Evolutionary conservation across 2,113 vertebrate genomes (phyloP).

Genomic region (pig (Sus scrofa)): T2T-Sscrofa CM000824.6:39089001-39089500

Average conservation of each 20-base stretch:
- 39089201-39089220: background rate
- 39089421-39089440: background rate
- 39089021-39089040: background rate
- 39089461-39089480: background rate
- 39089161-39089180: slow-evolving; percentile 25
- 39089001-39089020: slow-evolving; percentile 5
- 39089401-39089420: background rate
- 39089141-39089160: slow-evolving; percentile 7
- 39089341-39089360: background rate
- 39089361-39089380: background rate
- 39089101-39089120: too few relatives aligned
- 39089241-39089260: too few relatives aligned
- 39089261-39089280: too few relatives aligned
- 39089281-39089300: too few relatives aligned
- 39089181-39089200: background rate
- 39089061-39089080: too few relatives aligned
- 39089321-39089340: too few relatives aligned
- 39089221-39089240: too few relatives aligned
- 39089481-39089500: background rate
- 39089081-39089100: too few relatives aligned
- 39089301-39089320: too few relatives aligned
- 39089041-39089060: too few relatives aligned
- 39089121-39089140: too few relatives aligned
- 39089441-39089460: background rate
- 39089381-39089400: background rate